These are phyloP conservation scores for Saturnia pavonia DNA, from an alignment of 2,888 invertebrate genomes.

Conservation along the genomic window DNA sequence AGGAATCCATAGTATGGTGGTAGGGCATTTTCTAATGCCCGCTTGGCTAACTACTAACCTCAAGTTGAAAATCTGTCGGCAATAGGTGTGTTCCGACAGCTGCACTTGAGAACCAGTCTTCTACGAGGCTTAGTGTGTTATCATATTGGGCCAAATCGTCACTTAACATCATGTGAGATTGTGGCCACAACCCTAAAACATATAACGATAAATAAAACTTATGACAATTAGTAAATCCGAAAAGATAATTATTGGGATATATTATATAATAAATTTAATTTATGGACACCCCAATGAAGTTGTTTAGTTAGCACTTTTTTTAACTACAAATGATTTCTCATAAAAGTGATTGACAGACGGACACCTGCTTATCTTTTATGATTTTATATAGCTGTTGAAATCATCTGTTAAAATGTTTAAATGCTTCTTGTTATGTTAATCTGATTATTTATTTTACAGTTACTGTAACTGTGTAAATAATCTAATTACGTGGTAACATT, in stretches of 20 bases:
- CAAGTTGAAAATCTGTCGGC: too few species aligned
- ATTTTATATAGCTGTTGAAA: background rate
- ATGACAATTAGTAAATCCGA: background rate
- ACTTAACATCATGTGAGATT: too few species aligned
- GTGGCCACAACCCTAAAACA: too few species aligned
- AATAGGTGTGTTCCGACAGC: too few species aligned
- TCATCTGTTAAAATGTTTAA: background rate
- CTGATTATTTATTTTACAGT: background rate
- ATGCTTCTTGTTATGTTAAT: background rate
- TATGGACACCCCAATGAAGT: background rate
- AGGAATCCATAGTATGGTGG: too few species aligned
- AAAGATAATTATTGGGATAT: background rate
- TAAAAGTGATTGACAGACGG: constrained; percentile 3
- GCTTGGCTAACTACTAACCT: too few species aligned
- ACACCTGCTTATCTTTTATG: background rate
- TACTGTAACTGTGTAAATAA: background rate
- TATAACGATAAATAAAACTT: too few species aligned
- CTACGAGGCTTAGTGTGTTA: too few species aligned
- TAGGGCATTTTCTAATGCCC: too few species aligned
- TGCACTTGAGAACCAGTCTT: too few species aligned
- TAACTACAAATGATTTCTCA: background rate
- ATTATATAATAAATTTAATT: background rate
- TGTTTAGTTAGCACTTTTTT: constrained; percentile 4
- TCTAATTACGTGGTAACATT: too few species aligned
- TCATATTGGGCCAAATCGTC: too few species aligned